Base-by-base conservation (phyloP, 2,888 invertebrate genomes). In the Melolontha melolontha region DNA sequence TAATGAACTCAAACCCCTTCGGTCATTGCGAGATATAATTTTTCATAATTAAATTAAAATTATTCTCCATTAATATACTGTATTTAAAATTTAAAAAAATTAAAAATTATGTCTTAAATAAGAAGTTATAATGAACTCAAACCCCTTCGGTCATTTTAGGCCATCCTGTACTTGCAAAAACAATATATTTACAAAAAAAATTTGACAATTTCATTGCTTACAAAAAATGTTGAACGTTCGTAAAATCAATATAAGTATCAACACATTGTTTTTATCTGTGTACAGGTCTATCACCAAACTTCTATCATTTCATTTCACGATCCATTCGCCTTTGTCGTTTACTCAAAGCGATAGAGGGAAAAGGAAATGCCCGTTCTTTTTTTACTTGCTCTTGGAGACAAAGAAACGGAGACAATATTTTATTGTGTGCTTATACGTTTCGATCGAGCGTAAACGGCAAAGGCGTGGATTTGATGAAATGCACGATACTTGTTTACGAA, bases 391-490 rank as follows among this genome's bases (percentile, higher is more conserved):
- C 40, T 17, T 47, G 44, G 34, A 62, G 44, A 62, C 59, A 62
- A 62, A 62, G 47, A 47, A 62, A 16, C 47, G 47, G 34, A 11
- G 29, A 16, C 47, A 47, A 62, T 62, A 62, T 62, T 62, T 62
- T 62, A 62, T 62, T 62, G 59, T 47, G 47, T 62, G 59, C 59
- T 62, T 62, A 62, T 62, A 47, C 47, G 59, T 62, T 62, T 62
- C 47, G 59, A 47, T 62, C 59, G 59, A 62, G 34, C 59, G 59
- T 49, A 47, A 62, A 49, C 34, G 59, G 59, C 7, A 34, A 29
- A 39, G 59, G 59, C 59, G 59, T 62, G 59, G 59, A 62, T 62
- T 62, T 62, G 59, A 62, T 62, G 47, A 62, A 62, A 62, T 62
- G 59, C 42, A 47, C 47, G 59, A 62, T 62, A 47, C 59, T 47